Percentiles rank a stretch among this genome's conserved stretches.
phyloP scores from a whole-genome alignment of 2,113 vertebrate species.

The Pteronura brasiliensis region DNA sequence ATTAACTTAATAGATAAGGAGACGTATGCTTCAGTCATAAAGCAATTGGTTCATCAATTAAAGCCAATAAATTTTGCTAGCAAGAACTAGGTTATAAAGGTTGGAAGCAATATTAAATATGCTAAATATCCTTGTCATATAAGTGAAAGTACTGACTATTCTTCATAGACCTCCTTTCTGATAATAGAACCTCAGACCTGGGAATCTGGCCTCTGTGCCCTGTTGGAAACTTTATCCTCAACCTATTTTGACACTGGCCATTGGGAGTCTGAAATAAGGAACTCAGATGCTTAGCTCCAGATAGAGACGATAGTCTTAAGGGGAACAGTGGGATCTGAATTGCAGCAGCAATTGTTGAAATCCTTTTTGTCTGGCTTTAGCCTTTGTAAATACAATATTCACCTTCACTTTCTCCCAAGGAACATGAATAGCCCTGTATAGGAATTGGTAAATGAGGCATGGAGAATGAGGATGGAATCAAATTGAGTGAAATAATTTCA shows the following conservation, averaged over 20 bases:
- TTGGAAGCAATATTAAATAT: not conserved
- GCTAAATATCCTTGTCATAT: not conserved
- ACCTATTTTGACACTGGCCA: not conserved
- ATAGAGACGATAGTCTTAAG: not conserved
- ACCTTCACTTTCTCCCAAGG: slow-evolving; percentile 62
- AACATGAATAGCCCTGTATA: slow-evolving; percentile 35
- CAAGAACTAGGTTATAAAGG: not conserved
- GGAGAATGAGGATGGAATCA: slow-evolving; percentile 66
- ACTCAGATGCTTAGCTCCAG: not conserved
- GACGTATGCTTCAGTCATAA: not conserved
- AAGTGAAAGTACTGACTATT: not conserved
- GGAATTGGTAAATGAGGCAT: slow-evolving; percentile 76
- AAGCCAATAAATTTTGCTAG: not conserved
- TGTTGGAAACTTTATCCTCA: not conserved
- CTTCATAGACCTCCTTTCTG: not conserved
- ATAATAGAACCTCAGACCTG: not conserved
- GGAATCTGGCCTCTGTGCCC: not conserved
- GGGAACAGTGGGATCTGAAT: not conserved
- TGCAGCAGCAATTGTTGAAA: not conserved
- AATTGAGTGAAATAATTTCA: slow-evolving; percentile 78
- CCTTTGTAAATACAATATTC: slow-evolving; percentile 59
- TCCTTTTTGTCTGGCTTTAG: slow-evolving; percentile 35
- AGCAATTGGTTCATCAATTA: not conserved
- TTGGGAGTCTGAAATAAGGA: not conserved
- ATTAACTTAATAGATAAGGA: not conserved